These are phyloP conservation scores for Amphipyra tragopoginis DNA, from an alignment of 2,888 invertebrate species.

Conservation along the genomic window DNA sequence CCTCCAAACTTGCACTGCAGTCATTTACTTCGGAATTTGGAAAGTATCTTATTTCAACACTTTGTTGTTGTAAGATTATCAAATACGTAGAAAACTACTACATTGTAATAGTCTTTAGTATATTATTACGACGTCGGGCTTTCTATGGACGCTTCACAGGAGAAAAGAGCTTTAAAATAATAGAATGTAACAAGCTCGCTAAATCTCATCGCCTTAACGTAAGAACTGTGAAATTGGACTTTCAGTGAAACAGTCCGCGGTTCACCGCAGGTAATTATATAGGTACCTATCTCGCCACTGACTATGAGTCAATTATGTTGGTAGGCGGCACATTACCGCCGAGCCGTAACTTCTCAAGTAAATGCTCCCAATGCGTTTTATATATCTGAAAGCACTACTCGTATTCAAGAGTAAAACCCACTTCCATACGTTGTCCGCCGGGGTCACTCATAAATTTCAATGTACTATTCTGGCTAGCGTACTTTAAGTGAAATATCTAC, in stretches of 20 bases:
- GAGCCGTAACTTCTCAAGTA: constrained; percentile 50
- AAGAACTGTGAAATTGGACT: constrained; percentile 81
- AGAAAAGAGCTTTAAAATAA: constrained; percentile 74
- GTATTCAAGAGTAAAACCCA: constrained; percentile 72
- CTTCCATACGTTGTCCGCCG: constrained; percentile 75
- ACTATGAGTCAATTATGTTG: constrained; percentile 42
- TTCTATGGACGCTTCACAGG: constrained; percentile 48
- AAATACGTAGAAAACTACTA: not conserved
- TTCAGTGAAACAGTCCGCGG: constrained; percentile 49
- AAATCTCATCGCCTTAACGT: constrained; percentile 78
- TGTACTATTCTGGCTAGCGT: constrained; percentile 81
- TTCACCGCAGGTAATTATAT: constrained; percentile 53
- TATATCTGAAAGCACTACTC: constrained; percentile 72
- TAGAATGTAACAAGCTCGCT: constrained; percentile 73
- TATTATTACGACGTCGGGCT: constrained; percentile 32
- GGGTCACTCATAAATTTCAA: constrained; percentile 85
- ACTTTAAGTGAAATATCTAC: constrained; percentile 85
- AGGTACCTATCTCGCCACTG: constrained; percentile 13
- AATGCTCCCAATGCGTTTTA: constrained; percentile 74
- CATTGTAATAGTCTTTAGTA: constrained; percentile 35
- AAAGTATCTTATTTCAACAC: constrained; percentile 14
- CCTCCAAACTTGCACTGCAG: constrained; percentile 30
- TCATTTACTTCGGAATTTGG: constrained; percentile 20
- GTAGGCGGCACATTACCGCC: constrained; percentile 32
- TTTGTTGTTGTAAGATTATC: constrained; percentile 26